phyloP scores from a whole-genome alignment of 2,888 invertebrate genomes.

The Heliconius ismenius region DNA sequence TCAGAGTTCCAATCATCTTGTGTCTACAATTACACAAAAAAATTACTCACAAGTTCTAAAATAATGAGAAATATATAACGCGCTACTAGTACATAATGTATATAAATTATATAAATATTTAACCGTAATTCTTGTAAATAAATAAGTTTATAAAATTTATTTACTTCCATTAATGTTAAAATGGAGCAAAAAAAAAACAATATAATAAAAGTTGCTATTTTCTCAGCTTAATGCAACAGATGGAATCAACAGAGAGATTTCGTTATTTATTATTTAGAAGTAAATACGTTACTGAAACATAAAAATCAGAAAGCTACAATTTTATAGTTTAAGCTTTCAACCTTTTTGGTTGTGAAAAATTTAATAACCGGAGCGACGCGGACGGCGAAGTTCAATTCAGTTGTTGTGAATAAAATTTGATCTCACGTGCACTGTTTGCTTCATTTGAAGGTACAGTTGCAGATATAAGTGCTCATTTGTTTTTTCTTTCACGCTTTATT shows the following conservation, averaged over 20 bases:
- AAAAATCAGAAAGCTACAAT: not conserved
- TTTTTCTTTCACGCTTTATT: too few species aligned
- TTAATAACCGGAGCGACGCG: conserved; percentile 9
- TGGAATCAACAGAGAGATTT: not conserved
- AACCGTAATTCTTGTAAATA: not conserved
- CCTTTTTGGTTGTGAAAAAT: conserved; percentile 4
- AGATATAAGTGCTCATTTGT: not conserved
- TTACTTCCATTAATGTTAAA: not conserved
- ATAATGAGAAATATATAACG: too few species aligned
- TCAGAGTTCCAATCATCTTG: too few species aligned
- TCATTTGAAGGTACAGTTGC: conserved; percentile 7
- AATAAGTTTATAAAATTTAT: not conserved
- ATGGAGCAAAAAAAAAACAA: conserved; percentile 3
- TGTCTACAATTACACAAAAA: too few species aligned
- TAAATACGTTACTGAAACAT: not conserved
- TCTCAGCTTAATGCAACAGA: not conserved
- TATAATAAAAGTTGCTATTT: not conserved
- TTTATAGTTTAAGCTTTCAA: conserved; percentile 20
- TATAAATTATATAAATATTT: not conserved
- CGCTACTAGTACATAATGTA: too few species aligned
- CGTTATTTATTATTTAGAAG: conserved; percentile 4
- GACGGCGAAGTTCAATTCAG: conserved; percentile 4
- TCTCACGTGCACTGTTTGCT: conserved; percentile 26
- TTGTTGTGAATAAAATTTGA: conserved; percentile 27
- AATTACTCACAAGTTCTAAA: too few species aligned